These are phyloP conservation scores for Pangasius larnaudii DNA, from an alignment of 2,797 vertebrate genomes.

Conservation along the genomic window DNA sequence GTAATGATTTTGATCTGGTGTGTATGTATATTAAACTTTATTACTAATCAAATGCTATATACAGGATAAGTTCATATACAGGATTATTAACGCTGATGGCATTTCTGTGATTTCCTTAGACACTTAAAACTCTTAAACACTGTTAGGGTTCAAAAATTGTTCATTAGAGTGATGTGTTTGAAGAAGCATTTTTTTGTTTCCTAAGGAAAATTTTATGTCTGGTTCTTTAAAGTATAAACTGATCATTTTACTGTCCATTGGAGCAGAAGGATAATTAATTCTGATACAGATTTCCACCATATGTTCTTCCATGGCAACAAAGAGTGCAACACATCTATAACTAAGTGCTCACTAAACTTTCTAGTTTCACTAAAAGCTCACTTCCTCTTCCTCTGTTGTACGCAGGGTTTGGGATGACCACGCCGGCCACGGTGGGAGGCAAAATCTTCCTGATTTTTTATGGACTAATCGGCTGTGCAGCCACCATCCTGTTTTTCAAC, in stretches of 20 bases:
- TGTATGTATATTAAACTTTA: not conserved
- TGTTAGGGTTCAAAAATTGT: not conserved
- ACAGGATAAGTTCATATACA: not conserved
- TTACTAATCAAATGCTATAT: not conserved
- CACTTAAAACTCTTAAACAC: not conserved
- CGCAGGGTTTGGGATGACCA: constrained; percentile 87
- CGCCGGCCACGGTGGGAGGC: constrained; percentile 80
- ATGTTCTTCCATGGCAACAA: not conserved
- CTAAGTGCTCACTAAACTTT: not conserved
- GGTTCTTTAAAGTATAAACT: not conserved
- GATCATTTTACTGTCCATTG: not conserved
- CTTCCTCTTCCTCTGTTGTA: constrained; percentile 55
- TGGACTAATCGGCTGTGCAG: constrained; percentile 84
- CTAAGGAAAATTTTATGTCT: not conserved
- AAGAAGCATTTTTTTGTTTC: not conserved
- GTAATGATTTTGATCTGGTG: not conserved
- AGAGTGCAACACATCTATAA: not conserved
- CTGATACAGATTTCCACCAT: not conserved
- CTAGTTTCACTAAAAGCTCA: no score
- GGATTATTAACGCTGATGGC: not conserved
- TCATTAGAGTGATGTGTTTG: not conserved
- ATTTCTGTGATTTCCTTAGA: not conserved
- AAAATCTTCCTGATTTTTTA: constrained; percentile 88
- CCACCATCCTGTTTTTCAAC: constrained; percentile 88
- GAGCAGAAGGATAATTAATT: not conserved